Evolutionary conservation across 2,113 vertebrate species (phyloP).

Genomic region (Ciconia maguari): DNA sequence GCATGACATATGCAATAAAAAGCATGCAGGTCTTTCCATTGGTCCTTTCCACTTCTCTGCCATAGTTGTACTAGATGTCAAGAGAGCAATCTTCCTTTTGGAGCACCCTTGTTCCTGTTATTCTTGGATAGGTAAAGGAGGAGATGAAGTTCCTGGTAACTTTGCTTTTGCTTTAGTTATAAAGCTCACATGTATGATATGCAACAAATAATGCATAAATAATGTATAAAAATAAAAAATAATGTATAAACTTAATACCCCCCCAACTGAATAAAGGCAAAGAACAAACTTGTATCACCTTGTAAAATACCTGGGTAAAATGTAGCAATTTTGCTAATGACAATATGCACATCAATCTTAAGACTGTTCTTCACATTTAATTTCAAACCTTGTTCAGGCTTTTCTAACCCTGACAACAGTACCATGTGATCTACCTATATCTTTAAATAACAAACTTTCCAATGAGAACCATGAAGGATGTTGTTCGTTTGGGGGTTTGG

Average conservation of each 20-base stretch:
- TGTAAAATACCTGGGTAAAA: neutral
- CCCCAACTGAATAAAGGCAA: neutral
- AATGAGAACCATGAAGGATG: neutral
- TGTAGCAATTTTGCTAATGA: neutral
- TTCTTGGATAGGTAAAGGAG: neutral
- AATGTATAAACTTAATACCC: neutral
- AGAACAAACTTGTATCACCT: neutral
- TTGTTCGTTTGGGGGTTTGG: neutral
- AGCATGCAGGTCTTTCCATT: neutral
- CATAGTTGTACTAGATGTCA: neutral
- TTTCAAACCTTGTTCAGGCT: neutral
- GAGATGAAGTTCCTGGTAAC: neutral
- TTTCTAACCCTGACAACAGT: neutral
- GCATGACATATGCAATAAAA: neutral
- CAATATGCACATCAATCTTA: neutral
- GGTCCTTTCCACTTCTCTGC: neutral
- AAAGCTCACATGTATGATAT: neutral
- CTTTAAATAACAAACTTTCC: neutral
- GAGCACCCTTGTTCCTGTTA: neutral
- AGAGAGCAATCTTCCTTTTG: neutral
- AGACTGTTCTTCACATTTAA: neutral
- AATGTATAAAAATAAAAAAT: neutral
- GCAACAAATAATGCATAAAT: neutral
- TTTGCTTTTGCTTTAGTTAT: neutral
- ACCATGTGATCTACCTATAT: neutral